Percentiles rank a stretch among this genome's conserved stretches.
phyloP scores from a whole-genome alignment of 2,113 vertebrate species.

The Puma concolor region DNA sequence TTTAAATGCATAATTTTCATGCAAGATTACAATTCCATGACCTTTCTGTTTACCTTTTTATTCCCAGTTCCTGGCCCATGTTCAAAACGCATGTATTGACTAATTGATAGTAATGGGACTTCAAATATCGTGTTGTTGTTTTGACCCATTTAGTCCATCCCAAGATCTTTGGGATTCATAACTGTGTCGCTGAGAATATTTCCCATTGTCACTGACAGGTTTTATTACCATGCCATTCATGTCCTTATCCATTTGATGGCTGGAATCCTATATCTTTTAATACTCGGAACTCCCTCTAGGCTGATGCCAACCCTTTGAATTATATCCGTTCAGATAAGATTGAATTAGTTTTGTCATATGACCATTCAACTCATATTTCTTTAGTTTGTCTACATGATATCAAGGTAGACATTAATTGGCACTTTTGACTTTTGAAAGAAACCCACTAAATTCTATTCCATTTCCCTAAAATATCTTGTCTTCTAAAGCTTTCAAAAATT shows the following conservation, averaged over 20 bases:
- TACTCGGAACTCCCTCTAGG: not conserved
- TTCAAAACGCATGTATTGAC: not conserved
- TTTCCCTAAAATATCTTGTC: constrained; percentile 23
- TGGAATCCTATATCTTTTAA: not conserved
- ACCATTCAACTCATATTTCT: constrained; percentile 17
- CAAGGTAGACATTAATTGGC: not conserved
- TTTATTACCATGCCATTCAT: not conserved
- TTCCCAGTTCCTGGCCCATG: not conserved
- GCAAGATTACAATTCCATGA: not conserved
- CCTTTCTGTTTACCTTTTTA: not conserved
- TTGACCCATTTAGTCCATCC: not conserved
- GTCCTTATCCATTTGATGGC: not conserved
- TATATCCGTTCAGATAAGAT: constrained; percentile 13
- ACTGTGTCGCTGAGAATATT: not conserved
- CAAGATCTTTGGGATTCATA: not conserved
- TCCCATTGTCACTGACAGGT: not conserved
- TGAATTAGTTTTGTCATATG: constrained; percentile 36
- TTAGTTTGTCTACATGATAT: not conserved
- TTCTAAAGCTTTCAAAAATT: constrained; percentile 16
- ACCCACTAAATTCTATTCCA: not conserved
- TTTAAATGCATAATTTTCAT: not conserved
- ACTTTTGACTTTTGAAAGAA: not conserved
- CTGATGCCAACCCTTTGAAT: not conserved
- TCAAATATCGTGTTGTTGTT: not conserved
- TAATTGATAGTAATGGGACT: not conserved